phyloP scores from a whole-genome alignment of 2,797 vertebrate genomes.

The Myotis daubentonii region DNA sequence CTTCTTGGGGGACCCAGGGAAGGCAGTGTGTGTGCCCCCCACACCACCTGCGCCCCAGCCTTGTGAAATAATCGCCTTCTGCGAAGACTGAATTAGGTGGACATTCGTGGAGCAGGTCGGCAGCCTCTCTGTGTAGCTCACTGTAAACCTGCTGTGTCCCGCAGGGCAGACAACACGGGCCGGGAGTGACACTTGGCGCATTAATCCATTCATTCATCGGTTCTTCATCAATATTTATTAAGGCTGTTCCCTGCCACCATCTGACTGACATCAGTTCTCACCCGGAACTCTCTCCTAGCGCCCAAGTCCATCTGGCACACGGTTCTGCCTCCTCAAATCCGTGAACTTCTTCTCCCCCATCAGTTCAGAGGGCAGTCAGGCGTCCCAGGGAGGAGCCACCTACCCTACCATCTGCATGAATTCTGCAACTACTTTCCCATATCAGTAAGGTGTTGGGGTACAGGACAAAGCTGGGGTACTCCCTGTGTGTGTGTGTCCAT shows the following conservation, averaged over 20 bases:
- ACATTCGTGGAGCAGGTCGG: rapidly evolving
- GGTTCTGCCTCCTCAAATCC: neutral
- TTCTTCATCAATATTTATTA: neutral
- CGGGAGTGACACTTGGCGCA: neutral
- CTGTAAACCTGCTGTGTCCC: rapidly evolving
- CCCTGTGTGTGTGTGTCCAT: rapidly evolving
- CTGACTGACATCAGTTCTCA: neutral
- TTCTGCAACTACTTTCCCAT: rapidly evolving
- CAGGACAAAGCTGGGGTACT: too few relatives aligned
- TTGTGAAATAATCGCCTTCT: neutral
- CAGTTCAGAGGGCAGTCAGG: neutral
- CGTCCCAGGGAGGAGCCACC: rapidly evolving
- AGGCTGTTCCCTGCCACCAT: neutral
- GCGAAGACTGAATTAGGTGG: neutral
- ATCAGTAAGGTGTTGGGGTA: neutral
- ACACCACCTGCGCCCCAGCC: neutral
- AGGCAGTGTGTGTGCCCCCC: too few relatives aligned
- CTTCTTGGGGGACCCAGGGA: neutral
- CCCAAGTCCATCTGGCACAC: neutral
- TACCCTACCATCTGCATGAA: rapidly evolving
- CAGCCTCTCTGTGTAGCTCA: rapidly evolving
- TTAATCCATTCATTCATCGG: neutral
- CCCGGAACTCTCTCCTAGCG: neutral
- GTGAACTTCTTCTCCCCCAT: rapidly evolving
- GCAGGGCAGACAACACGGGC: rapidly evolving